Percentiles rank a stretch among this genome's conserved stretches.
These are phyloP conservation scores for Acrocephalus scirpaceus DNA, from an alignment of 2,797 vertebrate species.

Conservation along the genomic window DNA sequence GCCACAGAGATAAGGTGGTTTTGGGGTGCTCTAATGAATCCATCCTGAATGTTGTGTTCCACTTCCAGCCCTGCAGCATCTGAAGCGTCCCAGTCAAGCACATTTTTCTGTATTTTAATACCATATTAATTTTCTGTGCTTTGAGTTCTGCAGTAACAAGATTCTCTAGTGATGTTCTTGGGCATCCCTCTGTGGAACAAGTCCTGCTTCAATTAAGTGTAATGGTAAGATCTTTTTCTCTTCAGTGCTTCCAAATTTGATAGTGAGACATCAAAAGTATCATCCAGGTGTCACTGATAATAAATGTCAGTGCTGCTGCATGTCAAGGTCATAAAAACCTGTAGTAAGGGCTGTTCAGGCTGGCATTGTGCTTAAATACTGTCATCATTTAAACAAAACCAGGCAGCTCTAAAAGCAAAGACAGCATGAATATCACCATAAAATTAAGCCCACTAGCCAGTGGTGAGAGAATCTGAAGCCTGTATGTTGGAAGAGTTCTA, in stretches of 20 bases:
- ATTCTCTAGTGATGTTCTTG: neutral
- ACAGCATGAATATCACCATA: neutral
- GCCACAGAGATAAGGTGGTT: neutral
- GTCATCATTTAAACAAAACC: slow-evolving; percentile 31
- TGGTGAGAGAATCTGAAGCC: neutral
- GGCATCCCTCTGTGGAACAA: neutral
- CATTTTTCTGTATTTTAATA: neutral
- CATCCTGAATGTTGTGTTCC: neutral
- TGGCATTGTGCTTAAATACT: neutral
- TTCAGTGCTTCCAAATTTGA: slow-evolving; percentile 22
- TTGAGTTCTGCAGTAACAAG: neutral
- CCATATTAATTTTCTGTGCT: neutral
- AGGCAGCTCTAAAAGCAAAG: slow-evolving; percentile 19
- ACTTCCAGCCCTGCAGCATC: neutral
- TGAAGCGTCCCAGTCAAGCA: neutral
- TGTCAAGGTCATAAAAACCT: slow-evolving; percentile 37
- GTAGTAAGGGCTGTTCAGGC: neutral
- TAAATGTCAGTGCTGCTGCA: slow-evolving; percentile 27
- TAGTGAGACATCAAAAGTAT: slow-evolving; percentile 33
- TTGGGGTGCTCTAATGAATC: neutral
- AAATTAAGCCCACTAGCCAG: neutral
- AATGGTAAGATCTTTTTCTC: neutral
- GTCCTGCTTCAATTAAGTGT: neutral
- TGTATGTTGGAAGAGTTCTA: neutral
- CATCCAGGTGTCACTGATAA: neutral